A percentile compares a stretch with the other conserved stretches of the same genome.
phyloP scores from a whole-genome alignment of 2,113 vertebrate species.

The Oreochromis tanganicae region DNA sequence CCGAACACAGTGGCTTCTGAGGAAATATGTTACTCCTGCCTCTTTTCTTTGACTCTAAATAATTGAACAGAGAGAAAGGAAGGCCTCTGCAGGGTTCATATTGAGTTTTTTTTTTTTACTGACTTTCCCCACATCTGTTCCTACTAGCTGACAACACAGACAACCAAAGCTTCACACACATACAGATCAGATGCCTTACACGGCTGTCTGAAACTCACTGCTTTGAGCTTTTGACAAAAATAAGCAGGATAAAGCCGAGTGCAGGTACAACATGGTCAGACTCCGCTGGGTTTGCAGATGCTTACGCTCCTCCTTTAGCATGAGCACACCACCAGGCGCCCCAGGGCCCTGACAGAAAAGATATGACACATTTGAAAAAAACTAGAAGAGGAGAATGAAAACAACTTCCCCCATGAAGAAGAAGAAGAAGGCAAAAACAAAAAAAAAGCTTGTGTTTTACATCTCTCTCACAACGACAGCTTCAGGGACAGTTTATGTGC shows the following conservation, averaged over 20 bases:
- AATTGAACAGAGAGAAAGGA: conserved; percentile 71
- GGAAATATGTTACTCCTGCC: conserved; percentile 52
- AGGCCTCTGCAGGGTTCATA: conserved; percentile 69
- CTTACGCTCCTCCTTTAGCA: conserved; percentile 46
- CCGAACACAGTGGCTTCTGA: conserved; percentile 55
- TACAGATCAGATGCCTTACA: conserved; percentile 52
- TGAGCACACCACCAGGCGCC: conserved; percentile 53
- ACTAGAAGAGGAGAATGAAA: conserved; percentile 55
- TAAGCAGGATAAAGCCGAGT: conserved; percentile 36
- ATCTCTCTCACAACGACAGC: conserved; percentile 70
- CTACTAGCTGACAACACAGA: conserved; percentile 25
- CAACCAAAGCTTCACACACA: background rate
- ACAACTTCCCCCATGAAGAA: conserved; percentile 56
- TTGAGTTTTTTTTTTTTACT: conserved; percentile 55
- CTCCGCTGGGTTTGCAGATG: conserved; percentile 63
- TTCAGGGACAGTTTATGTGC: conserved; percentile 79
- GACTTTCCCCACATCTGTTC: conserved; percentile 58
- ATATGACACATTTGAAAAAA: conserved; percentile 57
- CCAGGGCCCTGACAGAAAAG: conserved; percentile 68
- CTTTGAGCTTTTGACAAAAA: conserved; percentile 65
- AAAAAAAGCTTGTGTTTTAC: conserved; percentile 63
- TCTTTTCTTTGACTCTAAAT: conserved; percentile 74
- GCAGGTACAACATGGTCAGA: conserved; percentile 69
- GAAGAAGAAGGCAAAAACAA: conserved; percentile 47
- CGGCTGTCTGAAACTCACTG: conserved; percentile 22